phyloP scores from a whole-genome alignment of 37 sponge, comb jelly and placozoan species.

The Bolinopsis microptera region DNA sequence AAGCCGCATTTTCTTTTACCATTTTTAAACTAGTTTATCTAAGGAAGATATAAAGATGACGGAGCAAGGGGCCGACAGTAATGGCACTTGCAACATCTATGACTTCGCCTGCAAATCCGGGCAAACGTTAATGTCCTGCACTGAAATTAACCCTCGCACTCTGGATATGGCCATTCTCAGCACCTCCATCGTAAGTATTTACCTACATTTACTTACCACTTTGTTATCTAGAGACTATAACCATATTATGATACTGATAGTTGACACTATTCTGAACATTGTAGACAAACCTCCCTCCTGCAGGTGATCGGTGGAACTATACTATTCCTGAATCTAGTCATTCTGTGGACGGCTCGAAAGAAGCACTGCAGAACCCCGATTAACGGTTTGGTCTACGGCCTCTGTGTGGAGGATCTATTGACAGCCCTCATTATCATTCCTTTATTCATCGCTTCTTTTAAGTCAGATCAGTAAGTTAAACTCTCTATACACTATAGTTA shows the following conservation, averaged over 20 bases:
- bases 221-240: background rate
- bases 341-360: background rate
- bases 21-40: too few species aligned
- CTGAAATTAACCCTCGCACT: background rate
- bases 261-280: too few species aligned
- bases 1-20: too few species aligned
- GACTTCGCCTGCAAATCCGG: too few species aligned
- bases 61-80: too few species aligned
- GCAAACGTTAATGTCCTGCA: too few species aligned
- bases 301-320: background rate
- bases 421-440: background rate
- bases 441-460: background rate
- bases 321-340: background rate
- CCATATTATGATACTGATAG: background rate
- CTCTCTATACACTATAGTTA: too few species aligned
- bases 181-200: background rate
- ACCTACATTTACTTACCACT: background rate
- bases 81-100: too few species aligned
- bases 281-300: background rate
- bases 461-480: background rate
- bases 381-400: background rate
- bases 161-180: background rate
- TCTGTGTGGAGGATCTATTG: background rate
- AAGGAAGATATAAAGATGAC: too few species aligned
- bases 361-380: background rate